These are phyloP conservation scores for Sebastes hubbsi DNA, from an alignment of 2,797 vertebrate species.

Conservation along the genomic window DNA sequence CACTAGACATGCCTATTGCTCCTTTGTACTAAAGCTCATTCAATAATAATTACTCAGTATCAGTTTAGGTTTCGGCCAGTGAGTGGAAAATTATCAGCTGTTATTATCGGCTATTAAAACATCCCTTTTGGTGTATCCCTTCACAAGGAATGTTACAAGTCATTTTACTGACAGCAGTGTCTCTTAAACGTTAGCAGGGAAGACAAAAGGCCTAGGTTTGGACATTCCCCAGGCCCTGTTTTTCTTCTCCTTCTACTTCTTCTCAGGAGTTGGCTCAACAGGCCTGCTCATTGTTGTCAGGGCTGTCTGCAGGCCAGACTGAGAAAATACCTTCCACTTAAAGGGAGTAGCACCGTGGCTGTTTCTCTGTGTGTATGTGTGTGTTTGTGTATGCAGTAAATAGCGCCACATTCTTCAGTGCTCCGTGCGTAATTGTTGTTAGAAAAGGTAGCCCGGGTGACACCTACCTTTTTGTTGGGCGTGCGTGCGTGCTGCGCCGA, in stretches of 20 bases:
- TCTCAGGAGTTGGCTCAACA: slow-evolving; percentile 75
- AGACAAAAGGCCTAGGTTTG: slow-evolving; percentile 70
- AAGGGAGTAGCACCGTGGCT: slow-evolving; percentile 59
- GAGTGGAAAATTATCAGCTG: slow-evolving; percentile 48
- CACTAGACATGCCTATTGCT: neutral
- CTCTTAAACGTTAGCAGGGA: slow-evolving; percentile 63
- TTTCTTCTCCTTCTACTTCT: slow-evolving; percentile 70
- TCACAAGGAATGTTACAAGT: slow-evolving; percentile 79
- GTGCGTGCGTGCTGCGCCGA: slow-evolving; percentile 48
- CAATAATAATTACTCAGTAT: slow-evolving; percentile 1
- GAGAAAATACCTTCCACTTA: slow-evolving; percentile 77
- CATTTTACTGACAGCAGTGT: slow-evolving; percentile 77
- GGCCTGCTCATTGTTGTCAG: slow-evolving; percentile 78
- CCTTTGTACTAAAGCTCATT: neutral
- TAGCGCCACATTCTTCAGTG: slow-evolving; percentile 39
- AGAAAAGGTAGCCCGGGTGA: slow-evolving; percentile 43
- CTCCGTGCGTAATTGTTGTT: slow-evolving; percentile 48
- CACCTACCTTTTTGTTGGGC: slow-evolving; percentile 59
- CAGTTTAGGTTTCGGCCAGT: neutral
- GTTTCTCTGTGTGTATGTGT: slow-evolving; percentile 19
- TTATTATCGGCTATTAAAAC: slow-evolving; percentile 52
- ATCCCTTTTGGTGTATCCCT: slow-evolving; percentile 50
- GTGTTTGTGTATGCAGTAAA: slow-evolving; percentile 32
- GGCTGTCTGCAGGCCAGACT: slow-evolving; percentile 71
- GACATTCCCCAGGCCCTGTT: slow-evolving; percentile 68